These are phyloP conservation scores for Labia minor DNA, from an alignment of 2,888 invertebrate genomes.

Conservation along the genomic window DNA sequence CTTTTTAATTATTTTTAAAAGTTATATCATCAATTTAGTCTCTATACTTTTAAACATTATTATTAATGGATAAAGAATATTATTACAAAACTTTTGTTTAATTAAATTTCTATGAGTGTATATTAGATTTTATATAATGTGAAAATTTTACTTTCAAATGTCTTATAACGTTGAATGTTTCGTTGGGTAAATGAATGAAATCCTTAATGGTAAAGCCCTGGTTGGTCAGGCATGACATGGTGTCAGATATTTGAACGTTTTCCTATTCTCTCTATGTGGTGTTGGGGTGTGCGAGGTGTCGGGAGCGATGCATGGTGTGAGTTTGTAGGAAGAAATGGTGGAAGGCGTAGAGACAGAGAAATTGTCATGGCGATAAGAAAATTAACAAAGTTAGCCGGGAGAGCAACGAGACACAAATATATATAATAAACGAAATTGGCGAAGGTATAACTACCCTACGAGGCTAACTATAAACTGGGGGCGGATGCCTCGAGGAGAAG, in stretches of 20 bases:
- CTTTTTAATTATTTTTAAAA: too few species aligned
- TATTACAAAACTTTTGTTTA: too few species aligned
- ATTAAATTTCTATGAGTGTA: too few species aligned
- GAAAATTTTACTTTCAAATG: too few species aligned
- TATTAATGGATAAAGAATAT: too few species aligned
- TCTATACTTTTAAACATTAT: too few species aligned
- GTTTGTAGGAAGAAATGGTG: background rate
- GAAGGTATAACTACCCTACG: background rate
- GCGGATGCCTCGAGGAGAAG: background rate
- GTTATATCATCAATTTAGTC: too few species aligned
- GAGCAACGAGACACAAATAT: background rate
- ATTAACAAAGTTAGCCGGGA: conserved; percentile 8
- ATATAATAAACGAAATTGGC: conserved; percentile 13
- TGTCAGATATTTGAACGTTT: background rate
- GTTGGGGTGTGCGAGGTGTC: background rate
- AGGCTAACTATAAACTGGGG: background rate
- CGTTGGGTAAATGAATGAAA: too few species aligned
- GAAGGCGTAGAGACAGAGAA: background rate
- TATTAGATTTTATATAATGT: too few species aligned
- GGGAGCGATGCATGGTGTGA: background rate
- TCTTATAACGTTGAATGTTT: too few species aligned
- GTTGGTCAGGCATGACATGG: background rate
- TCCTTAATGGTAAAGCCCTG: too few species aligned
- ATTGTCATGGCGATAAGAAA: conserved; percentile 1
- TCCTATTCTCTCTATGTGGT: background rate